Evolutionary conservation across 2,888 invertebrate genomes (phyloP).

Genomic region (Norana najaformis): DNA sequence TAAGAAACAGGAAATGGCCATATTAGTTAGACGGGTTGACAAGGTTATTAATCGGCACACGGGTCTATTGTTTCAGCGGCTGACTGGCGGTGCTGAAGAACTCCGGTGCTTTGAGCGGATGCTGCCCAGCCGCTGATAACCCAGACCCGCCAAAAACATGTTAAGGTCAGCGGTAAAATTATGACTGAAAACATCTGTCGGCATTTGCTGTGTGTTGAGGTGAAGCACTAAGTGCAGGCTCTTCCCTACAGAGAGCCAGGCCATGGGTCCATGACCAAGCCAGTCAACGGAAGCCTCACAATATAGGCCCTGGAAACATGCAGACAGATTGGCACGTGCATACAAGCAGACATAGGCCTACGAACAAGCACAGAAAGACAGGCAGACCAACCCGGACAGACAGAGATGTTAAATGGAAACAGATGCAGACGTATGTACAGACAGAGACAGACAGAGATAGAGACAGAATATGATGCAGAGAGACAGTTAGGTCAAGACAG

Average conservation of each 20-base stretch:
- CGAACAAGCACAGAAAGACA: neutral
- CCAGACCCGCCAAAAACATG: neutral
- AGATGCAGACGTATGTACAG: neutral
- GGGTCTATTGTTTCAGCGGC: neutral
- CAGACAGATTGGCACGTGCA: neutral
- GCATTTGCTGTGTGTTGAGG: neutral
- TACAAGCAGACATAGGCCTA: too few species aligned
- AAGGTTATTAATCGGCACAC: neutral
- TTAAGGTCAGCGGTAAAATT: neutral
- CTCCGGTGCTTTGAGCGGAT: neutral
- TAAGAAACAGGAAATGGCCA: neutral
- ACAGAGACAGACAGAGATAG: neutral
- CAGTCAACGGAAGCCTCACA: neutral
- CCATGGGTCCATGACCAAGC: too few species aligned
- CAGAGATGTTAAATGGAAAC: neutral
- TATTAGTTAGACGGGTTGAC: neutral
- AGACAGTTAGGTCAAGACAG: neutral
- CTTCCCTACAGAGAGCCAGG: neutral
- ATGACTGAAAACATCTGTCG: neutral
- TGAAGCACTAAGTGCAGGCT: neutral
- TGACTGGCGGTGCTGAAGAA: neutral
- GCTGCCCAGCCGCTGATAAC: neutral
- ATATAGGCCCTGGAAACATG: neutral
- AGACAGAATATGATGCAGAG: neutral
- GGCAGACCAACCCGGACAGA: neutral